Base-by-base conservation (phyloP, 2,888 invertebrate genomes). In the Bhutanitis thaidina region DNA sequence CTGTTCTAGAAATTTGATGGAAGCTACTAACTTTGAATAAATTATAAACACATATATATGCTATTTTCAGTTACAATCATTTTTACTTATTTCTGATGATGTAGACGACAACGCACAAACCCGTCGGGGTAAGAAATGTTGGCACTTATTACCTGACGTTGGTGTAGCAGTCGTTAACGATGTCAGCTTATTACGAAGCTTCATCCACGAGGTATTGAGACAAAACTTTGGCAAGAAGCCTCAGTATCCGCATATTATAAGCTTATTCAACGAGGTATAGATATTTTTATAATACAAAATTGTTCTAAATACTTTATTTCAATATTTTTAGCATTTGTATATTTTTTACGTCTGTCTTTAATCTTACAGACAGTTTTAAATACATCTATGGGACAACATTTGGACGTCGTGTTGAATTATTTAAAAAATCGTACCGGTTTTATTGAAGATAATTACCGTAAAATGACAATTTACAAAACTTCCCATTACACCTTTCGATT, bases 381-480 rank as follows among this genome's bases (percentile, higher is more conserved):
- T 69, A 97, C 96, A 0, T 80, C 91, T 0, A 91, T 94, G 74
- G 97, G 97, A 0, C 96, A 97, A 80, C 90, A 93, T 46, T 72
- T 98, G 59, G 98, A 98, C 79, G 77, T 91, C 41, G 83, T 16
- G 10, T 15, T 35, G 8, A 34, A 34, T 4, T 48, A 48, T 15
- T 20, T 34, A 7, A 48, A 40, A 16, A 40, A 35, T 10, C 40
- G 34, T n/a, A 27, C 20, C 4, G n/a, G n/a, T 25, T 48, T 48
- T 27, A 40, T 12, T 10, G 47, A 48, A 3, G 8, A 95, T 14
- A 91, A 93, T 52, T 97, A 97, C 77, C 92, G 93, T 61, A 90
- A 93, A 3, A 96, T 98, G 65, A 94, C 95, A 12, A 94, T 94
- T 59, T 96, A 96, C 77, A 98, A 98, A 87, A 96, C 97, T 7